A percentile compares a stretch with the other conserved stretches of the same genome.
These are phyloP conservation scores for Enteromius viviparus DNA, from an alignment of 2,797 vertebrate species.

Conservation along the genomic window DNA sequence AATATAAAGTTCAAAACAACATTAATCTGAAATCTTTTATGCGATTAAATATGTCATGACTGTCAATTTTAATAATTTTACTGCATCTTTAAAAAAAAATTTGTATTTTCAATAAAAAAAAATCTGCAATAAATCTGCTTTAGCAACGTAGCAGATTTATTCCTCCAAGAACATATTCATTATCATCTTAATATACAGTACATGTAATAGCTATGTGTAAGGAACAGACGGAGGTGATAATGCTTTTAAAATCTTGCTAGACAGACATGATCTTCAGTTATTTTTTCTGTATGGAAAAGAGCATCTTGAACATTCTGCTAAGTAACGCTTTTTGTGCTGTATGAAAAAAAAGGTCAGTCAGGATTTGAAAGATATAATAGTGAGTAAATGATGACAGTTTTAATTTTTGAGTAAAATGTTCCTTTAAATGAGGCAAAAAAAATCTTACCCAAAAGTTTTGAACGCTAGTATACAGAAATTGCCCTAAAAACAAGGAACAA, in stretches of 20 bases:
- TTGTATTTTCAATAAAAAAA: background rate
- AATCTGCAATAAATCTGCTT: too few relatives aligned
- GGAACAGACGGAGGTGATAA: background rate
- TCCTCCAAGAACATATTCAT: too few relatives aligned
- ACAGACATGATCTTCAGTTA: background rate
- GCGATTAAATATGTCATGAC: background rate
- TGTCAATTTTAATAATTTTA: background rate
- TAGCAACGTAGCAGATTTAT: too few relatives aligned
- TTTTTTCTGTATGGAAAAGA: background rate
- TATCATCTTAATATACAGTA: too few relatives aligned
- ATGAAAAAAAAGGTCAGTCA: background rate
- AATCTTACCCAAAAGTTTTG: background rate
- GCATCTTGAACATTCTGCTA: conserved; percentile 3
- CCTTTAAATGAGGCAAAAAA: background rate
- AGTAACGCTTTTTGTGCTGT: background rate
- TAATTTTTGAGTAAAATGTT: background rate
- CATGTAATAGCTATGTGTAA: background rate
- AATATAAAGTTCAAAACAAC: background rate
- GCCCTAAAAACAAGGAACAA: background rate
- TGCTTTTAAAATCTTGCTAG: background rate
- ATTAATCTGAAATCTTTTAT: background rate
- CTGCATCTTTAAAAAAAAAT: background rate
- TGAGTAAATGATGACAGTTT: background rate
- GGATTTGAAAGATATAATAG: background rate
- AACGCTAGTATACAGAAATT: background rate